Percentiles rank a stretch among this genome's conserved stretches.
Evolutionary conservation across 1,140 invertebrate species (phyloP).

Genomic region (Drosophila takahashii): DNA sequence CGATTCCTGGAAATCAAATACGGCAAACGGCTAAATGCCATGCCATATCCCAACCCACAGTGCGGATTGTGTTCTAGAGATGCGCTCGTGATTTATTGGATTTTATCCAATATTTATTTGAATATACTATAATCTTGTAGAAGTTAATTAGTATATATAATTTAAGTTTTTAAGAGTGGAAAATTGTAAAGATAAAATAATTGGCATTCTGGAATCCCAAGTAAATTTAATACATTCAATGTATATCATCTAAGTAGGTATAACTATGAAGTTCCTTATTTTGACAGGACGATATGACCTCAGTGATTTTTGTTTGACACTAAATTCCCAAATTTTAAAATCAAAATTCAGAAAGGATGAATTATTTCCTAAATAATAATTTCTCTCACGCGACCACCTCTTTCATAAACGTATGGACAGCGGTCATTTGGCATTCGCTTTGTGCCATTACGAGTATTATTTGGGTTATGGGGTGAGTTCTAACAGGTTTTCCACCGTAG

Average conservation of each 20-base stretch:
- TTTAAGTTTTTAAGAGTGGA: too few relatives aligned
- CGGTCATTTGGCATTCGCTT: slow-evolving; percentile 66
- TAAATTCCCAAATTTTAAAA: too few relatives aligned
- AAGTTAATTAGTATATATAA: background rate
- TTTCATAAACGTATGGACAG: slow-evolving; percentile 13
- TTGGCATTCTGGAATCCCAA: too few relatives aligned
- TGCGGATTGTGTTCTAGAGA: background rate
- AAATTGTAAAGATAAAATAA: too few relatives aligned
- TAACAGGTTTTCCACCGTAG: slow-evolving; percentile 21
- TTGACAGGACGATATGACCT: too few relatives aligned
- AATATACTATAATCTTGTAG: background rate
- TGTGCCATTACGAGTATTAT: slow-evolving; percentile 56
- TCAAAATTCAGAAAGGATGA: background rate
- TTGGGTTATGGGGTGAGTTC: slow-evolving; percentile 56
- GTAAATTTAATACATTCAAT: too few relatives aligned
- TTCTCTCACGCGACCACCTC: background rate
- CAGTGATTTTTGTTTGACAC: too few relatives aligned
- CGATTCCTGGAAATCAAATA: slow-evolving; percentile 82
- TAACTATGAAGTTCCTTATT: too few relatives aligned
- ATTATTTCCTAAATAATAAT: background rate
- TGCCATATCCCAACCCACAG: slow-evolving; percentile 49
- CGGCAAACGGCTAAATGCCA: slow-evolving; percentile 79
- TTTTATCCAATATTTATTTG: background rate
- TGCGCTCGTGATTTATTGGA: background rate
- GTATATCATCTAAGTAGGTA: too few relatives aligned